Evolutionary conservation across 37 sponge, comb jelly and placozoan genomes (phyloP).

Genomic region (Beroe ovata): DNA sequence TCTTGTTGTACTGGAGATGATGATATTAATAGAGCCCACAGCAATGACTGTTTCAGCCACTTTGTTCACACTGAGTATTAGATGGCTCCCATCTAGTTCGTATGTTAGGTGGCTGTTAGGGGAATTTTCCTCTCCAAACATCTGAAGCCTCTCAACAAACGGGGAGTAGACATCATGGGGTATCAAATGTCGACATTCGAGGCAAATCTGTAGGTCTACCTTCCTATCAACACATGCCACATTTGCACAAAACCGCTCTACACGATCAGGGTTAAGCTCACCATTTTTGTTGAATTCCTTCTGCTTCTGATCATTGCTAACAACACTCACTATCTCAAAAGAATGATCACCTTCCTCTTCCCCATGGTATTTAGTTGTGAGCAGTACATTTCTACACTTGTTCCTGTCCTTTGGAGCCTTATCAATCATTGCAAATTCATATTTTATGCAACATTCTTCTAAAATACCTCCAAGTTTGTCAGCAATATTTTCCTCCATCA

Average conservation of each 20-base stretch:
- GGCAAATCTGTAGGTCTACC: conserved; percentile 18
- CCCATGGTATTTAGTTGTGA: background rate
- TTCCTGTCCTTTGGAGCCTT: conserved; percentile 38
- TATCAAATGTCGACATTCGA: conserved; percentile 16
- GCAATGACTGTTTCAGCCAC: conserved; percentile 36
- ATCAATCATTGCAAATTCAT: conserved; percentile 60
- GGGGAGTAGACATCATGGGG: conserved; percentile 8
- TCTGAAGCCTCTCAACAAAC: conserved; percentile 15
- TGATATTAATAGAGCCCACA: background rate
- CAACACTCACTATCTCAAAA: conserved; percentile 12
- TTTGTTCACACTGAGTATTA: background rate
- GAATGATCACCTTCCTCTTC: conserved; percentile 8
- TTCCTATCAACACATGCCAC: conserved; percentile 37
- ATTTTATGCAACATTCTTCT: conserved; percentile 2
- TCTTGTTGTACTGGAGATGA: conserved; percentile 7
- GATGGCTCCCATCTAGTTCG: conserved; percentile 4
- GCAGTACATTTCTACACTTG: conserved; percentile 33
- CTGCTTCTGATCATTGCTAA: conserved; percentile 31
- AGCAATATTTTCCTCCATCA: conserved; percentile 28
- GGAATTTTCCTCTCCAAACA: conserved; percentile 1
- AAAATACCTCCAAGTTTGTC: conserved; percentile 49
- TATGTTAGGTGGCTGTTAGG: background rate
- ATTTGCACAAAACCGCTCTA: conserved; percentile 42
- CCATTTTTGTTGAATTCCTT: conserved; percentile 28
- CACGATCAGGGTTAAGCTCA: conserved; percentile 25